phyloP scores from a whole-genome alignment of 2,888 invertebrate genomes.

The Phengaris arion region DNA sequence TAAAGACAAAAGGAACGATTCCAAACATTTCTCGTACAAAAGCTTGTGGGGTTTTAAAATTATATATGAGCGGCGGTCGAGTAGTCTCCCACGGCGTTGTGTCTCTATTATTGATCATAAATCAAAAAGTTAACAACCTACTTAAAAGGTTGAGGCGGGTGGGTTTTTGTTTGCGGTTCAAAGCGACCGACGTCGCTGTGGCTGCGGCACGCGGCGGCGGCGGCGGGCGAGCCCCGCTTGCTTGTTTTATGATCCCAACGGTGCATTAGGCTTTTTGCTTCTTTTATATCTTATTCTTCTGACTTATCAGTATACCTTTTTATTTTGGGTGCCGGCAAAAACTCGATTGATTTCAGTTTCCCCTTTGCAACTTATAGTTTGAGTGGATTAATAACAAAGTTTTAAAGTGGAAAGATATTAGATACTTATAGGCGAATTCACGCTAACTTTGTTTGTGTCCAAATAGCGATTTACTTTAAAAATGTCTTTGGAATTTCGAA shows the following conservation, averaged over 20 bases:
- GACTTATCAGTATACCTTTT: conserved; percentile 61
- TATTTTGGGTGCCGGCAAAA: conserved; percentile 44
- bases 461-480: background rate
- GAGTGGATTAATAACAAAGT: background rate
- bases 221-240: conserved; percentile 65
- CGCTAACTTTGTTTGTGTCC: background rate
- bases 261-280: conserved; percentile 73
- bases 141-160: conserved; percentile 76
- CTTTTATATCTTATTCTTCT: conserved; percentile 68
- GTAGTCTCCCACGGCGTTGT: conserved; percentile 77
- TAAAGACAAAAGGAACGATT: conserved; percentile 61
- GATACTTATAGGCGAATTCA: too few relatives aligned
- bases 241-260: conserved; percentile 78
- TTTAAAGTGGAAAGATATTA: background rate
- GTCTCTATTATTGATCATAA: conserved; percentile 79
- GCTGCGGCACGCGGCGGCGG: conserved; percentile 61
- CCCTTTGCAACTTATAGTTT: background rate
- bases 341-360: conserved; percentile 30
- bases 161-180: conserved; percentile 74
- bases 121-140: conserved; percentile 80
- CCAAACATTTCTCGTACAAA: conserved; percentile 51
- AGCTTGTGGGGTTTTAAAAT: conserved; percentile 73
- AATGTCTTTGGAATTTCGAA: background rate
- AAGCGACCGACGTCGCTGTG: conserved; percentile 68
- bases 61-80: conserved; percentile 70